phyloP scores from a whole-genome alignment of 2,113 vertebrate species.

The Panthera uncia region DNA sequence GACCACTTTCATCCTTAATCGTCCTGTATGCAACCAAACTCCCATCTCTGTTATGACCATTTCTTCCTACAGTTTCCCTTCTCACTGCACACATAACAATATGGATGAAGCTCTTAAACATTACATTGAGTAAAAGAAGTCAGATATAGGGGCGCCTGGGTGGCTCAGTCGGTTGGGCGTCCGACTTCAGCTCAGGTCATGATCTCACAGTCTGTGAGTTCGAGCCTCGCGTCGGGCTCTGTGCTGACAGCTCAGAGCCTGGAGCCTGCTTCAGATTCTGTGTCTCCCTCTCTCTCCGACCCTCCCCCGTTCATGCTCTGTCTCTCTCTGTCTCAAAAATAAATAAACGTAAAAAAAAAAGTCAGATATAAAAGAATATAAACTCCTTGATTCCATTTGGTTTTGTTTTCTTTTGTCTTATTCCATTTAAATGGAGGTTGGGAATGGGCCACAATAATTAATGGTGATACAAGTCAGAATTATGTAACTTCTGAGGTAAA shows the following conservation, averaged over 20 bases:
- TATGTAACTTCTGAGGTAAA: neutral
- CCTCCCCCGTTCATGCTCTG: too few species aligned
- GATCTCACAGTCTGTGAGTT: too few species aligned
- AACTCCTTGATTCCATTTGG: neutral
- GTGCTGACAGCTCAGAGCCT: too few species aligned
- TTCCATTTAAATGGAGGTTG: neutral
- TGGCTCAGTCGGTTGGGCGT: too few species aligned
- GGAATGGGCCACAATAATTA: neutral
- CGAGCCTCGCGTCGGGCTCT: too few species aligned
- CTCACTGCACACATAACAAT: neutral
- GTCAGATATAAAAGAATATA: neutral
- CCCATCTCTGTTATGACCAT: neutral
- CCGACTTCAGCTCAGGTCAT: too few species aligned
- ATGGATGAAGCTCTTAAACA: neutral
- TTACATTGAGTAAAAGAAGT: neutral
- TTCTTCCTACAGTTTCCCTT: neutral
- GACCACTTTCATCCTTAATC: neutral
- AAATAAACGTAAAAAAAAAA: neutral
- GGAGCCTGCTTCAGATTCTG: too few species aligned
- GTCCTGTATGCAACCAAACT: neutral
- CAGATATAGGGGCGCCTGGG: neutral
- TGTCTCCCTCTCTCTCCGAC: too few species aligned
- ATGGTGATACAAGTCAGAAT: neutral
- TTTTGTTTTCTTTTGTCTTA: too few species aligned
- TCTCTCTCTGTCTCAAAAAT: too few species aligned